Evolutionary conservation across 2,888 invertebrate genomes (phyloP).

Genomic region (Tinea semifulvella): DNA sequence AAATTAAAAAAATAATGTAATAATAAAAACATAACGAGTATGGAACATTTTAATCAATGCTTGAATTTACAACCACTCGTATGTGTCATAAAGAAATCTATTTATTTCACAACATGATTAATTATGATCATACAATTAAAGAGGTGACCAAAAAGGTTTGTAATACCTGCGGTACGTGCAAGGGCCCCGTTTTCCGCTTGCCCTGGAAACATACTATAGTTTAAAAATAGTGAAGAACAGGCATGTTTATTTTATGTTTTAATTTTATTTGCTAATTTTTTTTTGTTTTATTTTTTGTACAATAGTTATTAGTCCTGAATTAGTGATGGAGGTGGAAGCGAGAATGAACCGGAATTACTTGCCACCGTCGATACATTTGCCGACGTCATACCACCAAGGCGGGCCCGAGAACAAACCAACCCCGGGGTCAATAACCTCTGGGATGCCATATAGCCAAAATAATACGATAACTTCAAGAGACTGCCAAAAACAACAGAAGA

Average conservation of each 20-base stretch:
- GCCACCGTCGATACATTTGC: slow-evolving; percentile 72
- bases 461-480: slow-evolving; percentile 27
- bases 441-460: slow-evolving; percentile 9
- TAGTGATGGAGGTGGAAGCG: slow-evolving; percentile 89
- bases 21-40: too few species aligned
- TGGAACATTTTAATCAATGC: too few species aligned
- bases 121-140: too few species aligned
- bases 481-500: slow-evolving; percentile 34
- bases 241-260: background rate
- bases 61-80: too few species aligned
- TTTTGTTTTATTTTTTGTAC: slow-evolving; percentile 19
- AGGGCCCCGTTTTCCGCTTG: too few species aligned
- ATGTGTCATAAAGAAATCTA: too few species aligned
- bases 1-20: too few species aligned
- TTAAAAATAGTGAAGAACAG: background rate
- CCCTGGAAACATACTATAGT: too few species aligned
- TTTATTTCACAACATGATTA: too few species aligned
- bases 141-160: too few species aligned
- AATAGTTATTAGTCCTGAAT: slow-evolving; percentile 87
- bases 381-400: slow-evolving; percentile 43
- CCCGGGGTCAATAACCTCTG: slow-evolving; percentile 12
- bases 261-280: slow-evolving; percentile 20
- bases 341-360: slow-evolving; percentile 85
- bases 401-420: background rate
- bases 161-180: too few species aligned